Evolutionary conservation across 2,113 vertebrate genomes (phyloP).

Genomic region (Desmodus rotundus): DNA sequence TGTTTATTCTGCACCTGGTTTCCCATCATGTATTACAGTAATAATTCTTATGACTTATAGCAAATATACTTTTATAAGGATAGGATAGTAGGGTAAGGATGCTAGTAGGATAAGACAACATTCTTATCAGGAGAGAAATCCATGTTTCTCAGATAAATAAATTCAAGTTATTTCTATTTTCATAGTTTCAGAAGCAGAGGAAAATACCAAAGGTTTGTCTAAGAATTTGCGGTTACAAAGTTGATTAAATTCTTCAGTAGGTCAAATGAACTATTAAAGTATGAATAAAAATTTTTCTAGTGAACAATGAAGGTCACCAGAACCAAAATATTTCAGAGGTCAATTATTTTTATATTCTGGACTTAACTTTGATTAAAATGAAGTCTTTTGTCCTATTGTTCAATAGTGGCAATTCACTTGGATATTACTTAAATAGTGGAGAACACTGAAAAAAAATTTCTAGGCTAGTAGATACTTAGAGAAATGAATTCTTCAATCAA

Average conservation of each 20-base stretch:
- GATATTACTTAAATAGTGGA: constrained; percentile 38
- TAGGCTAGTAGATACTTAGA: constrained; percentile 51
- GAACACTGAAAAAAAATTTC: constrained; percentile 56
- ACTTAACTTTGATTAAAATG: not conserved
- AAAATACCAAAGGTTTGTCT: not conserved
- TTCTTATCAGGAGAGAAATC: not conserved
- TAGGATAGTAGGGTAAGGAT: no score
- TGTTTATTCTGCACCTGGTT: constrained; percentile 62
- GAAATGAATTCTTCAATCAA: constrained; percentile 70
- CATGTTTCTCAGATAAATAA: constrained; percentile 28
- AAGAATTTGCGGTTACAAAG: not conserved
- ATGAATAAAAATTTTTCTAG: not conserved
- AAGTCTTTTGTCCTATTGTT: not conserved
- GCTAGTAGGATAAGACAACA: not conserved
- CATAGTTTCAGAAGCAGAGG: not conserved
- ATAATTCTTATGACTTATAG: constrained; percentile 49
- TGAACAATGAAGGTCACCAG: not conserved
- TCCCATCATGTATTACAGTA: constrained; percentile 25
- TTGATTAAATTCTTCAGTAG: not conserved
- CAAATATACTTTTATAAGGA: constrained; percentile 53
- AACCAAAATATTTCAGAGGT: not conserved
- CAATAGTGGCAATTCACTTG: constrained; percentile 29
- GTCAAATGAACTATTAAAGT: not conserved
- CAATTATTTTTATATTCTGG: not conserved
- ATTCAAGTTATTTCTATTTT: constrained; percentile 8